Evolutionary conservation across 2,797 vertebrate genomes (phyloP).

Genomic region (Spea hammondii): DNA sequence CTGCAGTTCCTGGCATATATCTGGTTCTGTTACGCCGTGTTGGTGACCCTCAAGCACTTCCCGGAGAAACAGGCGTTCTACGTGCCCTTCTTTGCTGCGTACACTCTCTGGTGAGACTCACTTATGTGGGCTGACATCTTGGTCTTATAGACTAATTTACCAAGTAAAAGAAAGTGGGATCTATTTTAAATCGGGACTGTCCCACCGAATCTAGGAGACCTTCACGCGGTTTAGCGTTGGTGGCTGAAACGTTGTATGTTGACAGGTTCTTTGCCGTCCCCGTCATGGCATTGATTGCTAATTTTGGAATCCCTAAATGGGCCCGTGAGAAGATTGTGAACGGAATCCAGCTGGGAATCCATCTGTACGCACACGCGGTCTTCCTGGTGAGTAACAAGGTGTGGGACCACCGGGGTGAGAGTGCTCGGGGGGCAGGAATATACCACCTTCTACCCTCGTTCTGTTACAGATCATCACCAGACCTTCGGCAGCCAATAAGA

Average conservation of each 20-base stretch:
- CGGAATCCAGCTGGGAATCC: constrained; percentile 88
- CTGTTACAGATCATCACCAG: constrained; percentile 80
- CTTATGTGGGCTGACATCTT: neutral
- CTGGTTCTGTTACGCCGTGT: constrained; percentile 90
- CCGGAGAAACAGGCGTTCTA: constrained; percentile 91
- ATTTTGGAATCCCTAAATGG: constrained; percentile 92
- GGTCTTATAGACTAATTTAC: too few relatives aligned
- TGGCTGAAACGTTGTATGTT: too few relatives aligned
- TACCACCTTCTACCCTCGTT: neutral
- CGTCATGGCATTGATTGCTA: constrained; percentile 87
- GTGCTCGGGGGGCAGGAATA: too few relatives aligned
- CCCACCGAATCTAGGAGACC: too few relatives aligned
- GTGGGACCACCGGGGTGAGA: too few relatives aligned
- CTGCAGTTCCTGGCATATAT: constrained; percentile 88
- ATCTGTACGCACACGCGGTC: constrained; percentile 87
- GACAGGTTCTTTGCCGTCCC: constrained; percentile 90
- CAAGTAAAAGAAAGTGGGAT: too few relatives aligned
- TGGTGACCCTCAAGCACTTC: constrained; percentile 85
- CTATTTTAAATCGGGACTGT: too few relatives aligned
- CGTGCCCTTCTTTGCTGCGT: constrained; percentile 88
- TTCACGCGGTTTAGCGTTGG: neutral
- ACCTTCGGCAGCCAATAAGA: constrained; percentile 92
- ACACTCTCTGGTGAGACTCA: constrained; percentile 84
- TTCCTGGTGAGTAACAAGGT: constrained; percentile 75
- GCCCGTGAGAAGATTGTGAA: constrained; percentile 94